Percentiles rank a stretch among this genome's conserved stretches.
Evolutionary conservation across 1,140 invertebrate species (phyloP).

Genomic region (Rhopalosiphum maidis): DNA sequence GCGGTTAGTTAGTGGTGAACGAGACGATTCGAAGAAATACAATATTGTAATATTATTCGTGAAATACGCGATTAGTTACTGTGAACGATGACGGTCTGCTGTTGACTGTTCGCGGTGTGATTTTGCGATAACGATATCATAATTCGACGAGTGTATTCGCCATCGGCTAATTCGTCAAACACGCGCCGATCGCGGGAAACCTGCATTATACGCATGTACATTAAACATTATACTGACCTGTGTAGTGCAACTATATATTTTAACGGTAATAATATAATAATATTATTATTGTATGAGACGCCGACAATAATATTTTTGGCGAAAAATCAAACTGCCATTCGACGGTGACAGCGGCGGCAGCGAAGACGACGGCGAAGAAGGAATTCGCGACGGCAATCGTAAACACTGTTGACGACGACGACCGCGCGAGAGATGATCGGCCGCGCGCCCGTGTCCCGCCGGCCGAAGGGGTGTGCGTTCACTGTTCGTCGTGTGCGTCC

Average conservation of each 20-base stretch:
- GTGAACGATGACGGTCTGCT: too few species aligned
- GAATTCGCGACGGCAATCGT: not conserved
- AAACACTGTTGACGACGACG: slow-evolving; percentile 31
- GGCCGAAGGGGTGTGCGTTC: slow-evolving; percentile 37
- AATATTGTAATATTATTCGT: too few species aligned
- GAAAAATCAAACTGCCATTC: not conserved
- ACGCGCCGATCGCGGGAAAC: too few species aligned
- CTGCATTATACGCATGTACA: too few species aligned
- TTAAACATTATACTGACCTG: too few species aligned
- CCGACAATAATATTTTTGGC: not conserved
- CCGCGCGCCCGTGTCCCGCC: slow-evolving; percentile 26
- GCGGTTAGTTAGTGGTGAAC: too few species aligned
- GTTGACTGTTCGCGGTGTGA: too few species aligned
- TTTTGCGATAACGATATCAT: too few species aligned
- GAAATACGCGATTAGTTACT: too few species aligned
- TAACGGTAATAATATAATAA: not conserved
- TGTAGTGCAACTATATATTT: not conserved
- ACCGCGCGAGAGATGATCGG: not conserved
- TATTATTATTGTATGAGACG: not conserved
- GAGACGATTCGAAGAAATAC: too few species aligned
- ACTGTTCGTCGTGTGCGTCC: slow-evolving; percentile 6
- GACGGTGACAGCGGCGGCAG: not conserved
- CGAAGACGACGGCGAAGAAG: not conserved
- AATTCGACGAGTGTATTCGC: too few species aligned
- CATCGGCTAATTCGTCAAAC: too few species aligned